Percentiles rank a stretch among this genome's conserved stretches.
These are phyloP conservation scores for Rhea americana DNA, from an alignment of 2,113 vertebrate species.

Conservation along the genomic window DNA sequence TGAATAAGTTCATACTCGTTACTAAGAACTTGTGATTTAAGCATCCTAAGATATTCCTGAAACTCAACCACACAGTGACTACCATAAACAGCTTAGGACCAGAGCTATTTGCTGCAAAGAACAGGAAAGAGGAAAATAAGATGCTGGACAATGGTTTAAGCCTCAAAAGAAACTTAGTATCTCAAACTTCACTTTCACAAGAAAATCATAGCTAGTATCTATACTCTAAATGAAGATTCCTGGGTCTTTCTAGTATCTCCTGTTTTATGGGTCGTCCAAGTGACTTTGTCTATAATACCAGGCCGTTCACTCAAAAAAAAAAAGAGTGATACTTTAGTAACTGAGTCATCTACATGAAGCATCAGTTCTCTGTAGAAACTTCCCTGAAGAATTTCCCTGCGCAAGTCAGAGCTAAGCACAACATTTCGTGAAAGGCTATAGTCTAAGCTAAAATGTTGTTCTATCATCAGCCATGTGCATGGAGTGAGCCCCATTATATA, in stretches of 20 bases:
- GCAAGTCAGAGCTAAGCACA: background rate
- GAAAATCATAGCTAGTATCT: background rate
- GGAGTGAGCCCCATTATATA: background rate
- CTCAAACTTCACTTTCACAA: background rate
- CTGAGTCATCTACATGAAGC: background rate
- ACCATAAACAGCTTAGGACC: background rate
- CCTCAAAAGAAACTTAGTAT: background rate
- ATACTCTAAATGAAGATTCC: background rate
- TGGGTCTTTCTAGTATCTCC: background rate
- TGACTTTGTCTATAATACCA: background rate
- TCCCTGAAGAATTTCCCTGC: background rate
- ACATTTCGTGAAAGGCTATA: background rate
- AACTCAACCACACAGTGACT: background rate
- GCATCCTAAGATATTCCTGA: background rate
- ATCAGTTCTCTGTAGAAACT: background rate
- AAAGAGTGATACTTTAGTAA: background rate
- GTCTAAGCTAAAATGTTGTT: constrained; percentile 5
- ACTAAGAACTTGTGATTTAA: background rate
- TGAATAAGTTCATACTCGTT: background rate
- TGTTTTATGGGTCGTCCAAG: background rate
- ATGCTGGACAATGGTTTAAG: background rate
- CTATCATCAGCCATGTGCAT: background rate
- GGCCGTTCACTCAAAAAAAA: background rate
- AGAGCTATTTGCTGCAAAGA: background rate
- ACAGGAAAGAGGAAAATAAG: background rate